A percentile compares a stretch with the other conserved stretches of the same genome.
Conservation (phyloP, 2,797 vertebrate species). For the Clarias platycephalus region DNA sequence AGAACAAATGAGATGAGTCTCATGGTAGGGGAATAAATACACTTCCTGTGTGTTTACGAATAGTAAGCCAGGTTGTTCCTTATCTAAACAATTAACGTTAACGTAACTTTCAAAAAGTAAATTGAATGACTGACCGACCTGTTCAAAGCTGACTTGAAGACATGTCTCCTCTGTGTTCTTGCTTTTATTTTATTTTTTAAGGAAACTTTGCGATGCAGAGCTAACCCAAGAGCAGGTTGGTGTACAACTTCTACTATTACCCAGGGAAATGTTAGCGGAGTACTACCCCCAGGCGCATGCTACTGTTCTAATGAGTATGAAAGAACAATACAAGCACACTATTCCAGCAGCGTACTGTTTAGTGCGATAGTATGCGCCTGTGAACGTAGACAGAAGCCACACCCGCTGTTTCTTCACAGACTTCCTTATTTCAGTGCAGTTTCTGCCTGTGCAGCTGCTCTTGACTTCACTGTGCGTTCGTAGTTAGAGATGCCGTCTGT, state of each 20-base stretch:
- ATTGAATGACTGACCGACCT: slow-evolving; percentile 22
- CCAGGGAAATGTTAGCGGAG: slow-evolving; percentile 17
- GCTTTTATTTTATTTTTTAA: not conserved
- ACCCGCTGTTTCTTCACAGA: slow-evolving; percentile 29
- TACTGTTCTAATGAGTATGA: slow-evolving; percentile 1
- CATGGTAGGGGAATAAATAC: too few species aligned
- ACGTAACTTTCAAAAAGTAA: slow-evolving; percentile 6
- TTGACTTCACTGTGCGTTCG: not conserved
- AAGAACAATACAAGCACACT: not conserved
- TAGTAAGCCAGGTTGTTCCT: slow-evolving; percentile 7
- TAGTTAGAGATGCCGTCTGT: slow-evolving; percentile 8
- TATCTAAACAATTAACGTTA: not conserved
- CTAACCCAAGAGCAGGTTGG: slow-evolving; percentile 6
- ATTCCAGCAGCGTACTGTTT: not conserved
- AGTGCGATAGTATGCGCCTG: not conserved
- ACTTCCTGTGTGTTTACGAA: slow-evolving; percentile 40
- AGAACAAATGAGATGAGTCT: not conserved
- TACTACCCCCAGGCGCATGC: not conserved
- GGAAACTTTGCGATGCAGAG: not conserved
- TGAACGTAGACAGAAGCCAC: slow-evolving; percentile 14
- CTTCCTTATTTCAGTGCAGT: slow-evolving; percentile 44
- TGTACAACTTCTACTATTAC: slow-evolving; percentile 1
- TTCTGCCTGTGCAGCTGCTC: slow-evolving; percentile 5
- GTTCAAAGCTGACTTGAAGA: not conserved
- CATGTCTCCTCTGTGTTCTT: not conserved